Conservation (phyloP, 2,797 vertebrate genomes). For the Leucoraja ocellata region DNA sequence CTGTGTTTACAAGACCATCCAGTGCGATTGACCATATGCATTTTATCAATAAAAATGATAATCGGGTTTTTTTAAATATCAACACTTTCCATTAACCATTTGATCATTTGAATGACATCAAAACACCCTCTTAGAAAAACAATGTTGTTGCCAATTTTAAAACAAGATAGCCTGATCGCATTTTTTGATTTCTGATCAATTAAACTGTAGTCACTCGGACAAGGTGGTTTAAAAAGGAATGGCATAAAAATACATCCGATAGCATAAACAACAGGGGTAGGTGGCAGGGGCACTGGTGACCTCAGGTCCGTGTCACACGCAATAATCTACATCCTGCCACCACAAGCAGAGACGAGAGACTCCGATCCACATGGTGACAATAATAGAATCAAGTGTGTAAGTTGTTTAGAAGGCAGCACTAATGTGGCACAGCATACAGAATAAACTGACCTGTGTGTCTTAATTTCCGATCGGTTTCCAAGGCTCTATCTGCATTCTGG, state of each 20-base stretch:
- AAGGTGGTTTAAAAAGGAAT: background rate
- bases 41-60: background rate
- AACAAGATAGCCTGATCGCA: conserved; percentile 38
- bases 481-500: background rate
- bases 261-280: background rate
- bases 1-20: background rate
- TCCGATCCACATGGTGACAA: background rate
- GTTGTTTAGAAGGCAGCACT: background rate
- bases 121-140: conserved; percentile 44
- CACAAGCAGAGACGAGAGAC: background rate
- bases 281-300: background rate
- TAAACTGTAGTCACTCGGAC: background rate
- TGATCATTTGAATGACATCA: background rate
- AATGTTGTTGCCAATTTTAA: conserved; percentile 44
- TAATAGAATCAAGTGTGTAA: background rate
- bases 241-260: background rate
- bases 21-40: background rate
- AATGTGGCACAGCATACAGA: background rate
- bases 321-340: background rate
- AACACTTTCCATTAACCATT: background rate
- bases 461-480: background rate
- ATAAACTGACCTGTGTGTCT: background rate
- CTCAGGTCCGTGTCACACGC: background rate
- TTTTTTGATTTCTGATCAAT: background rate
- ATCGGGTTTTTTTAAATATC: background rate